phyloP scores from a whole-genome alignment of 1,140 invertebrate genomes.

The Maconellicoccus hirsutus region DNA sequence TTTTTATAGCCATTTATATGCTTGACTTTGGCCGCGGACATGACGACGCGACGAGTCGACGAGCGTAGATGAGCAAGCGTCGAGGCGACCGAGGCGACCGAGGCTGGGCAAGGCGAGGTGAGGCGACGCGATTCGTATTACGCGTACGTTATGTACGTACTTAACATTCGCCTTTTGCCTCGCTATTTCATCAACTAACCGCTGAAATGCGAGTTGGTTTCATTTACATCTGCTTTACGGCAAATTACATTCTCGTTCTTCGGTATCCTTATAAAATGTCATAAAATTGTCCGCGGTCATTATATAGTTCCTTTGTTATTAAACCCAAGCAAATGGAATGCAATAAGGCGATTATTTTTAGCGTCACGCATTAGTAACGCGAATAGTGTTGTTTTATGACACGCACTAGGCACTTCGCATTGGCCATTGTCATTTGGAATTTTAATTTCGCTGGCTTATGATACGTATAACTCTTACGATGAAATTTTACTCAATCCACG shows the following conservation, averaged over 20 bases:
- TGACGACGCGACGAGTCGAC: no score
- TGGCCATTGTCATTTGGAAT: no score
- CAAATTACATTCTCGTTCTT: constrained; percentile 1
- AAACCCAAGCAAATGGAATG: neutral
- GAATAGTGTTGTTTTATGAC: neutral
- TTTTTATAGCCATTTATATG: neutral
- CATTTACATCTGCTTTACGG: constrained; percentile 2
- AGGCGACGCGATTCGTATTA: neutral
- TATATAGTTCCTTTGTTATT: constrained; percentile 1
- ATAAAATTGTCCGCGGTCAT: constrained; percentile 1
- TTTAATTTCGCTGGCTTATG: no score
- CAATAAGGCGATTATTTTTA: constrained; percentile 7
- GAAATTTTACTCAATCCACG: no score
- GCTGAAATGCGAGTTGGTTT: constrained; percentile 8
- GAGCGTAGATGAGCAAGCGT: no score
- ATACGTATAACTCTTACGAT: no score
- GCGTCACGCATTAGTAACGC: neutral
- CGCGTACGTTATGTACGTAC: no score
- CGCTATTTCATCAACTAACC: constrained; percentile 7
- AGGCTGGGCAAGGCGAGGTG: no score
- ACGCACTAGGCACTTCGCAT: no score
- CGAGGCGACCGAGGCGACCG: no score
- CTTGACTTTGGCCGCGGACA: neutral
- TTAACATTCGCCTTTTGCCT: neutral
- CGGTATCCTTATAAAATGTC: neutral